Base-by-base conservation (phyloP, 2,113 vertebrate genomes). In the Vulpes ferrilata region DNA sequence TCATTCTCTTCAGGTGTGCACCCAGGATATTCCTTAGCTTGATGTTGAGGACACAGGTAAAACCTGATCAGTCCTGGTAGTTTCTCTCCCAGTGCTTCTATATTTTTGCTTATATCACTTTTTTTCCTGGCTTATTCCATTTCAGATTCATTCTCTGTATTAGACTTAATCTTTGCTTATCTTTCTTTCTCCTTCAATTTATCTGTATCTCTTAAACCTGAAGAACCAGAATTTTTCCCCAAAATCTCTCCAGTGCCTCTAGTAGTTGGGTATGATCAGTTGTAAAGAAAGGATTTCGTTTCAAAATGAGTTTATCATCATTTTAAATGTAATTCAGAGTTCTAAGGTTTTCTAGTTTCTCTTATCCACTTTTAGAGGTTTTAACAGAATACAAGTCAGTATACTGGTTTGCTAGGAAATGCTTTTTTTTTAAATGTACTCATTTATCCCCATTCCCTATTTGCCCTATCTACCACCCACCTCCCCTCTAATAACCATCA, bases 231-330 rank as follows among this genome's bases (percentile, higher is more conserved):
- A 38, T 83, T 95, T 93, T 65, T 65, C 13, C 30, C 53, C 90
- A 19, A 60, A 81, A 93, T 90, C 7, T 74, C 43, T 92, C 55
- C 60, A n/a, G 13, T 81, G 5, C 20, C 30, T 97, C 20, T 87
- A 69, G 13, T 88, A 80, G 38, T 7, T 93, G 23, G 51, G 13
- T 96, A 67, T 83, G 32, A 20, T 83, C n/a, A 73, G 22, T 80
- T 95, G 30, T 93, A 25, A 90, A 88, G 69, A 90, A 96, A 93
- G 57, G 22, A 96, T 85, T 93, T 91, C 76, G 51, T 91, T 88
- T 95, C 73, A 96, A 84, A 95, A 80, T 90, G 55, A 94, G 23
- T 79, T 96, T 85, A 64, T 20, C 5, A 27, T 93, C 53, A 95
- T 78, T 88, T 62, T 35, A 88, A 78, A 62, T 88, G 25, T 51